phyloP scores from a whole-genome alignment of 2,113 vertebrate species.

The Enhydra lutris region DNA sequence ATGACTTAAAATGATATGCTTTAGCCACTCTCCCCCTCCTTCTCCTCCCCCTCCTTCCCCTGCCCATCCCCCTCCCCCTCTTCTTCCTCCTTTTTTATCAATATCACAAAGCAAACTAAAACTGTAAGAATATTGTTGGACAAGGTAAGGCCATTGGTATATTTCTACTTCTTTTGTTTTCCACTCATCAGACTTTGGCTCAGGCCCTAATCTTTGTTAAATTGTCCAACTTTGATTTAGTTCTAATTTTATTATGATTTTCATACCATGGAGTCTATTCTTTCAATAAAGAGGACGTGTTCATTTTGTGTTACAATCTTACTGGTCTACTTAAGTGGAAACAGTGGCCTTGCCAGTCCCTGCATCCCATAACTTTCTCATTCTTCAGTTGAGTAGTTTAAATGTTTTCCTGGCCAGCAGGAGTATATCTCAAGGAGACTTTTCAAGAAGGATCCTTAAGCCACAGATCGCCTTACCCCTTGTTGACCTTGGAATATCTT shows the following conservation, averaged over 20 bases:
- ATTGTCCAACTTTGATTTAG: neutral
- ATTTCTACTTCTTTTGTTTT: neutral
- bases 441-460: neutral
- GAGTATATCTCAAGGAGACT: neutral
- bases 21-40: neutral
- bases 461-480: neutral
- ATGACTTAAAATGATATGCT: neutral
- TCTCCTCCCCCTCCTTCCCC: too few species aligned
- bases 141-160: neutral
- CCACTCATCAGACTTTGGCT: neutral
- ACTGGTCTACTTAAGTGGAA: neutral
- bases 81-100: neutral
- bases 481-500: neutral
- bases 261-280: neutral
- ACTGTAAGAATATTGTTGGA: neutral
- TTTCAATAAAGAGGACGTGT: neutral
- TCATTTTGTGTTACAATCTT: neutral
- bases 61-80: too few species aligned
- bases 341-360: neutral
- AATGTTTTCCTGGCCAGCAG: too few species aligned
- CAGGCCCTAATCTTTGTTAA: neutral
- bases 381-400: neutral
- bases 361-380: neutral
- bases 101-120: neutral
- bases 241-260: neutral